Evolutionary conservation across 2,113 vertebrate species (phyloP).

Genomic region (Colossoma macropomum): DNA sequence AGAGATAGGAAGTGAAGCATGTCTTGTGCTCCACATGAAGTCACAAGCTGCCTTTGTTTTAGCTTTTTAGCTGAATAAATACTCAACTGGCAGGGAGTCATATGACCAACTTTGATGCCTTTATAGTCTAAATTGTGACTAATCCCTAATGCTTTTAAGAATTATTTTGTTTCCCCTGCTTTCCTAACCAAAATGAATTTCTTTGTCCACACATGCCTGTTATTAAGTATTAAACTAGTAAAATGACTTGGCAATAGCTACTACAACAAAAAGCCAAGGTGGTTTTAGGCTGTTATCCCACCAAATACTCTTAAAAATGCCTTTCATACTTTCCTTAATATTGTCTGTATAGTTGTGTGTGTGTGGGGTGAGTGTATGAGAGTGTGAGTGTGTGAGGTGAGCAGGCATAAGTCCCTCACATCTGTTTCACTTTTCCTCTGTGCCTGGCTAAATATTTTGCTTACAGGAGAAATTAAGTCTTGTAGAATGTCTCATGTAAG

Average conservation of each 20-base stretch:
- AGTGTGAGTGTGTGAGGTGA: background rate
- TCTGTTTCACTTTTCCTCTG: slow-evolving; percentile 19
- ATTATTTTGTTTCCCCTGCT: background rate
- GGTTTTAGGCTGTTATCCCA: background rate
- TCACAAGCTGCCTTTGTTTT: slow-evolving; percentile 24
- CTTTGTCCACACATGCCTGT: background rate
- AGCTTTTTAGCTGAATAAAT: slow-evolving; percentile 14
- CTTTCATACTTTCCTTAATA: background rate
- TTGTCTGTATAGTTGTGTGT: background rate
- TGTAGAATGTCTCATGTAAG: background rate
- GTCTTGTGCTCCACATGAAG: background rate
- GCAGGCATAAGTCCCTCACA: slow-evolving; percentile 20
- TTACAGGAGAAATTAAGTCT: slow-evolving; percentile 6
- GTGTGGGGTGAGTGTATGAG: background rate
- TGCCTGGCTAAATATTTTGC: background rate
- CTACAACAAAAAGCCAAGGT: background rate
- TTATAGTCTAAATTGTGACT: slow-evolving; percentile 4
- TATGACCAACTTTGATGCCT: background rate
- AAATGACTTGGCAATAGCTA: background rate
- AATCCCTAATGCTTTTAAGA: background rate
- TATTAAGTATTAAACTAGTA: background rate
- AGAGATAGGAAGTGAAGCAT: background rate
- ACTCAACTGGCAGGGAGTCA: slow-evolving; percentile 4
- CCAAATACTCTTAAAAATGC: background rate
- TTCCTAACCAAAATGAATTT: background rate